Conservation (phyloP, 2,797 vertebrate species). For the Diglossa cyanea region DNA sequence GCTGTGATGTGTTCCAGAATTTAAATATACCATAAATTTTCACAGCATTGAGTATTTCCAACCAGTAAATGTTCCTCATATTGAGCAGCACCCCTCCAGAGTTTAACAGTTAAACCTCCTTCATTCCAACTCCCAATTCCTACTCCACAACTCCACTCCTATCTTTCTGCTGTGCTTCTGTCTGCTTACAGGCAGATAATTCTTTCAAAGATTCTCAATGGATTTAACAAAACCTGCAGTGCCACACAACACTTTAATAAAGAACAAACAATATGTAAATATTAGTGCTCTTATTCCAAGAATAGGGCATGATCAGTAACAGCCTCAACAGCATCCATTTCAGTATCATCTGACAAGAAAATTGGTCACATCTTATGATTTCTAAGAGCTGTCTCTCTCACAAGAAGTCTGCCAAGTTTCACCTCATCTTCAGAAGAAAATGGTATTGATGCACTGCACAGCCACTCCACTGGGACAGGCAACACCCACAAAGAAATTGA, state of each 20-base stretch:
- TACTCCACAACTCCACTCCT: neutral
- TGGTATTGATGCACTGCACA: neutral
- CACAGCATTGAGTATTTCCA: neutral
- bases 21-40: neutral
- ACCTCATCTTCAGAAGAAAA: neutral
- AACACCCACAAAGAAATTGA: neutral
- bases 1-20: neutral
- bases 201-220: neutral
- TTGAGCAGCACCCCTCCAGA: neutral
- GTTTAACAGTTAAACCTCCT: neutral
- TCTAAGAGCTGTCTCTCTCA: neutral
- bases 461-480: neutral
- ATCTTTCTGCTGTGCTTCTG: neutral
- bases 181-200: neutral
- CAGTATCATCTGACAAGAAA: neutral
- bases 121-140: neutral
- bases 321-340: neutral
- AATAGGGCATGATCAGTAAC: neutral
- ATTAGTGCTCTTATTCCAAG: neutral
- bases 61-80: neutral
- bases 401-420: neutral
- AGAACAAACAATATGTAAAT: neutral
- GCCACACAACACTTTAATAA: neutral
- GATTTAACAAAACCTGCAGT: neutral
- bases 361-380: neutral